These are phyloP conservation scores for Pipistrellus pipistrellus DNA, from an alignment of 2,797 vertebrate species.

Conservation along the genomic window DNA sequence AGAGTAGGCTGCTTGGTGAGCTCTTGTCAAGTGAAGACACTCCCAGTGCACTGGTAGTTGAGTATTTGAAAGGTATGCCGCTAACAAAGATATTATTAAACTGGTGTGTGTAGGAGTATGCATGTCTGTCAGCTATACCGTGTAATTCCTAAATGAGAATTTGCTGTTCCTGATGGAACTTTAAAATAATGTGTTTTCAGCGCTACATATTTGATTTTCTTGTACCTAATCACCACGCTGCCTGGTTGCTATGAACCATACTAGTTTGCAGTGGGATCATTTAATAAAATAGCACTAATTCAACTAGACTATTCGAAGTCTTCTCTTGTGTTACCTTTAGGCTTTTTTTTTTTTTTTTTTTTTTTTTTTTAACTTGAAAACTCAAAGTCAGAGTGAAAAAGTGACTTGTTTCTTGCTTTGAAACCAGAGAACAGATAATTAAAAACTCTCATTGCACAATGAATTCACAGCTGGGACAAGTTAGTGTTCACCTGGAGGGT, in stretches of 20 bases:
- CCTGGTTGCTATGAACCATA: not conserved
- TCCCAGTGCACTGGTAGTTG: not conserved
- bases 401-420: constrained; percentile 28
- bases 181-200: constrained; percentile 11
- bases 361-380: not conserved
- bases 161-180: not conserved
- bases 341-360: not conserved
- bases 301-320: not conserved
- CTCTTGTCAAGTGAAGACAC: constrained; percentile 31
- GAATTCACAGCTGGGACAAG: not conserved
- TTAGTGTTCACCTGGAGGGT: not conserved
- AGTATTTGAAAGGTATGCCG: constrained; percentile 32
- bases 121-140: constrained; percentile 38
- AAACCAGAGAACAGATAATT: constrained; percentile 18
- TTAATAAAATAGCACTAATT: not conserved
- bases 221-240: not conserved
- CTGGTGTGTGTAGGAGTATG: constrained; percentile 5
- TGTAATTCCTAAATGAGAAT: constrained; percentile 62
- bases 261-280: not conserved
- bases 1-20: not conserved
- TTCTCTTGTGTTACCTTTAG: not conserved
- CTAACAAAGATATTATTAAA: constrained; percentile 50
- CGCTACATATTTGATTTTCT: not conserved
- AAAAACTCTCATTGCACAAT: not conserved
- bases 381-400: constrained; percentile 24